phyloP scores from a whole-genome alignment of 1,140 invertebrate genomes.

The Geopemphigus sp. region DNA sequence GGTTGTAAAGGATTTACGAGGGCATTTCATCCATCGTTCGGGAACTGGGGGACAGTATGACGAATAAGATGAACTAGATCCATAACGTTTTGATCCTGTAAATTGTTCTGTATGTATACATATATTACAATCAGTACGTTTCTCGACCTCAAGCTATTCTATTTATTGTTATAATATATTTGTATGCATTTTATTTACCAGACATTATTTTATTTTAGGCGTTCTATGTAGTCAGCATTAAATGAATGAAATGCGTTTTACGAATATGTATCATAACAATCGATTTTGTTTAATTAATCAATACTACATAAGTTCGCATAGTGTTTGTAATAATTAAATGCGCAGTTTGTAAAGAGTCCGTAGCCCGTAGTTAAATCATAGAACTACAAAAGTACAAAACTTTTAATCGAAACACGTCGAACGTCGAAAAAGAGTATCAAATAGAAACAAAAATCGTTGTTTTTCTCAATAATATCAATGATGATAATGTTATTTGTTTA shows the following conservation, averaged over 20 bases:
- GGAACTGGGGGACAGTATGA: slow-evolving; percentile 62
- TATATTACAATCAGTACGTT: background rate
- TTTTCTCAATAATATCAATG: background rate
- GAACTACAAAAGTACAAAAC: background rate
- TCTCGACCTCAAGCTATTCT: background rate
- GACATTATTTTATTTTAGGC: slow-evolving; percentile 6
- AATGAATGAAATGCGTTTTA: background rate
- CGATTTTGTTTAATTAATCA: background rate
- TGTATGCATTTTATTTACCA: slow-evolving; percentile 5
- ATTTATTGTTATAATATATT: background rate
- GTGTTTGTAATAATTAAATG: background rate
- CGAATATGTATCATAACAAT: background rate
- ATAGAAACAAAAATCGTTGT: background rate
- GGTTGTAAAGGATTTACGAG: slow-evolving; percentile 73
- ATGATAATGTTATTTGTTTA: slow-evolving; percentile 21
- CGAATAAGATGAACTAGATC: slow-evolving; percentile 34
- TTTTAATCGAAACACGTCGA: background rate
- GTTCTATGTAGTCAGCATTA: background rate
- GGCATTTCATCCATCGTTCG: slow-evolving; percentile 88
- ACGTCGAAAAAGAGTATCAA: background rate
- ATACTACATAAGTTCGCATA: background rate
- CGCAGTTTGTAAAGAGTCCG: background rate
- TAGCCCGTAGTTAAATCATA: background rate
- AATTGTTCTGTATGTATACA: background rate
- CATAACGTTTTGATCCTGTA: slow-evolving; percentile 28